Base-by-base conservation (phyloP, 2,888 invertebrate species). In the Stenodera caucasica region DNA sequence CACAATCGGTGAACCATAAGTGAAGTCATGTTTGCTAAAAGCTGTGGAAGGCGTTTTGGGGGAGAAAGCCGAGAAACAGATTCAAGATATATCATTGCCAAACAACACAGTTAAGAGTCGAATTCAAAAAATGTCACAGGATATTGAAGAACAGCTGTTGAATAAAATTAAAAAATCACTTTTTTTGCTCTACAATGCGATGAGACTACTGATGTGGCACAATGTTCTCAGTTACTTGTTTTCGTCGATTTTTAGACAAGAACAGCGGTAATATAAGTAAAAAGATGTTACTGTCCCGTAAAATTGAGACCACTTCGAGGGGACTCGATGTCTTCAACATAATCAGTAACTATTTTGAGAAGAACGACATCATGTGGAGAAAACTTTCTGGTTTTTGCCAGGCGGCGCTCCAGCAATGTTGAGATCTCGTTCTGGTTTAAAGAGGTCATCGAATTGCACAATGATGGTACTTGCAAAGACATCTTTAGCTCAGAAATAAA, bases 141-240 rank as follows among this genome's bases (percentile, higher is more conserved):
- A 66, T 55, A 65, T 67, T 53, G 59, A 65, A 60, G 60, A 68
- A 59, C 65, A 67, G 63, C 32, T 64, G 50, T 52, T 60, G 58
- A 33, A 51, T n/a, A 61, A 59, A 21, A 57, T 61, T 35, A 59
- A 60, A 65, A 45, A 18, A 32, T 53, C 29, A 51, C 26, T 12
- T 33, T 33, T 33, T 54, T 54, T n/a, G 49, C 7, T n/a, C 18
- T 45, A n/a, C 49, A 45, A 18, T 45, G 49, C n/a, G 49, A 45
- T n/a, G 49, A 45, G 18, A 45, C 8, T 45, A 45, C 49, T n/a
- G 49, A 45, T n/a, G n/a, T 45, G 14, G n/a, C 49, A 45, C 7
- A n/a, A n/a, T n/a, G n/a, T n/a, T n/a, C n/a, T n/a, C n/a, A n/a
- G n/a, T n/a, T n/a, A n/a, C n/a, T n/a, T n/a, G n/a, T n/a, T n/a